Evolutionary conservation across 1,140 invertebrate genomes (phyloP), one percentile per base, ranked within the genome.

Genomic region (Mesaphorura yosii): DNA sequence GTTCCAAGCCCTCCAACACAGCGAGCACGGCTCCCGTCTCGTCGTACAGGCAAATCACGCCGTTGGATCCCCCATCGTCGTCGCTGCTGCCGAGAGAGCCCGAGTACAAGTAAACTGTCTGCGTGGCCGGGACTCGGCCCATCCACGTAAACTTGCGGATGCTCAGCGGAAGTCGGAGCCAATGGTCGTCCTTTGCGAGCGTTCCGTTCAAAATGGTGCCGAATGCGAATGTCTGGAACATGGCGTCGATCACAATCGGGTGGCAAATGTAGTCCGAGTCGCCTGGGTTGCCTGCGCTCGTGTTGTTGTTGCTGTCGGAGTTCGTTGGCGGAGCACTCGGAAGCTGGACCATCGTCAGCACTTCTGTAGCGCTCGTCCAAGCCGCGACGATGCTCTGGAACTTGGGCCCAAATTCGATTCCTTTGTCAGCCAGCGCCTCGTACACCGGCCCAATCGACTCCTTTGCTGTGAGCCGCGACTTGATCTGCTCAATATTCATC

Each of bases 121-220:
- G 12, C 10, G 29, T 1, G 25, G 22, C 6, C 17, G 15, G 6
- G 31, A n/a, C 15, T 46, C 19, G 15, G 37, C 10, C 12, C 2
- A 55, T 15, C 57, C 57, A 59, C 3, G 53, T 59, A 26, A 55
- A 59, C 25, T 55, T 55, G 6, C 50, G 39, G 22, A 59, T 52
- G 3, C 5, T 19, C 14, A 59, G 31, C 3, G 57, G 57, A 26
- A 59, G 41, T 23, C 54, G 46, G 5, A 58, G 38, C n/a, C n/a
- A n/a, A n/a, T n/a, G n/a, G 12, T 10, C 26, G 4, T 47, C 29
- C 31, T 51, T 42, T 6, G 14, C 3, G 12, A n/a, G 34, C n/a
- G 39, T 27, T 14, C 40, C 31, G 28, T 37, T 20, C 1, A 23
- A 37, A 19, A 31, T 28, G 20, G 12, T 6, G 5, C 28, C 5